These are phyloP conservation scores for Nothoprocta perdicaria DNA, from an alignment of 2,113 vertebrate species.

Conservation along the genomic window DNA sequence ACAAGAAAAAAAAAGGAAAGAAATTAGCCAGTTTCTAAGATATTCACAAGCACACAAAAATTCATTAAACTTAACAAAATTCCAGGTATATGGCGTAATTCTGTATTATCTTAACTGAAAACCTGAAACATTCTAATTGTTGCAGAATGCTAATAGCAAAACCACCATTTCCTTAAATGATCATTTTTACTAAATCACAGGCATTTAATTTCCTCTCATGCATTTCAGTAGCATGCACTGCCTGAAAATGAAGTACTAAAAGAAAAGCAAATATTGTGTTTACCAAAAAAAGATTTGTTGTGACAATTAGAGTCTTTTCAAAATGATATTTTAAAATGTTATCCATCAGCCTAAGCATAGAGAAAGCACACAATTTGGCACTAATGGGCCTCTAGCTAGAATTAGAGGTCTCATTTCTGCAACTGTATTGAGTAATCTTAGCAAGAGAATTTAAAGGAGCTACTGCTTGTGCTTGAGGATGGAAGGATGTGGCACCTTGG, in stretches of 20 bases:
- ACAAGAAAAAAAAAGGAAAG: accelerated
- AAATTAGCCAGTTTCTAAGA: not conserved
- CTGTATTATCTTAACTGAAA: not conserved
- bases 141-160: constrained; percentile 37
- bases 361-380: constrained; percentile 22
- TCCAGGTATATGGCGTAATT: not conserved
- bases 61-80: not conserved
- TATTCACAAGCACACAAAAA: not conserved
- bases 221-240: not conserved
- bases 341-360: not conserved
- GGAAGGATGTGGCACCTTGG: constrained; percentile 16
- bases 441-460: constrained; percentile 3
- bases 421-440: constrained; percentile 8
- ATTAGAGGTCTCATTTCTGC: not conserved
- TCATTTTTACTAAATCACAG: constrained; percentile 40
- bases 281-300: constrained; percentile 30
- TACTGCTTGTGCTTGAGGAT: not conserved
- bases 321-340: constrained; percentile 42
- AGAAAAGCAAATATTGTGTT: constrained; percentile 53
- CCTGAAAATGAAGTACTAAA: constrained; percentile 25
- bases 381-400: constrained; percentile 3
- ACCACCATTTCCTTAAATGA: constrained; percentile 14
- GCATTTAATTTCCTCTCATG: constrained; percentile 39
- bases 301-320: constrained; percentile 29
- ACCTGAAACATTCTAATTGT: constrained; percentile 11